phyloP scores from a whole-genome alignment of 2,888 invertebrate species.

The Phymatocera aterrima region DNA sequence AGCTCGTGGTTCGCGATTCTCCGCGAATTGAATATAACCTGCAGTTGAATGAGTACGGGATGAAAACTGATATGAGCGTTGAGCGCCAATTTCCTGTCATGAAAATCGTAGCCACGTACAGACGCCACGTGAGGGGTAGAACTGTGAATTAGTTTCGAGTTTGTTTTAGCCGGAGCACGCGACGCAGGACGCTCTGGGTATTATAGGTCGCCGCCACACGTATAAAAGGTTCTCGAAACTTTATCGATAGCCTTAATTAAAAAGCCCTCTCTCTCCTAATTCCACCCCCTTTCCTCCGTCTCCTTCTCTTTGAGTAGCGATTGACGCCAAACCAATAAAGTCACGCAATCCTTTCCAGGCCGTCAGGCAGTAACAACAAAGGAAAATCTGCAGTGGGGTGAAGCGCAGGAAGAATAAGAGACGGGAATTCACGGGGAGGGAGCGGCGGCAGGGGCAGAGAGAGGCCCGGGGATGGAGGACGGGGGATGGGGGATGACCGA shows the following conservation, averaged over 20 bases:
- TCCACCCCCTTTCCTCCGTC: background rate
- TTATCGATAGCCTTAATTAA: conserved; percentile 55
- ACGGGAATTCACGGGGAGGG: background rate
- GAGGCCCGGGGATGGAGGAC: background rate
- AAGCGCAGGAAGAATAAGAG: background rate
- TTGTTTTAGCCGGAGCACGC: no score
- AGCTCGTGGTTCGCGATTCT: no score
- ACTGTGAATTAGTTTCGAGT: no score
- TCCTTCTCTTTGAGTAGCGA: conserved; percentile 22
- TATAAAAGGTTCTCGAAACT: conserved; percentile 45
- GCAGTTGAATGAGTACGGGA: no score
- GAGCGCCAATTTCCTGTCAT: no score
- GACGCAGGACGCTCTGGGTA: no score
- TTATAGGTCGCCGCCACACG: no score
- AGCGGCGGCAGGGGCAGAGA: background rate
- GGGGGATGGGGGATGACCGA: conserved; percentile 11
- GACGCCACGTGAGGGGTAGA: no score
- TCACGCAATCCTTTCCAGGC: conserved; percentile 63
- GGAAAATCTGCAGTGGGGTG: conserved; percentile 31
- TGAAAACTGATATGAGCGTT: no score
- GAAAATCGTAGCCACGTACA: no score
- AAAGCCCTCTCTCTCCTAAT: conserved; percentile 51
- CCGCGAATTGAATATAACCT: no score
- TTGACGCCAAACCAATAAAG: conserved; percentile 60
- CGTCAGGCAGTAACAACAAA: conserved; percentile 55